A percentile compares a stretch with the other conserved stretches of the same genome.
Conservation (phyloP, 2,797 vertebrate species). For the Hapalemur alaotrensis region DNA sequence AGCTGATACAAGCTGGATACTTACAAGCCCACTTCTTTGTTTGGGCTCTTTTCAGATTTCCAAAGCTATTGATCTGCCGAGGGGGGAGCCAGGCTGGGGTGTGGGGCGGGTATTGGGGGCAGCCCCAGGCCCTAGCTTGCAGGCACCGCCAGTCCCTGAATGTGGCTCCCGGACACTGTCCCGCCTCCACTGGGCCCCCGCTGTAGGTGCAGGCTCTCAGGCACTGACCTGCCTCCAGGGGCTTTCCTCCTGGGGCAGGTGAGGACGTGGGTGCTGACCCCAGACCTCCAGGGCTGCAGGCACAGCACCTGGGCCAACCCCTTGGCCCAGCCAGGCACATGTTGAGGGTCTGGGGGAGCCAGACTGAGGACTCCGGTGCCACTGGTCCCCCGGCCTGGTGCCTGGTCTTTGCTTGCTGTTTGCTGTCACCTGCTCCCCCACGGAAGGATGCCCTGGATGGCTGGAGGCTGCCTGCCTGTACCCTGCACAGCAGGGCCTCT, state of each 20-base stretch:
- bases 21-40: constrained; percentile 95
- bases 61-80: constrained; percentile 87
- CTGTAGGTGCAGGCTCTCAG: neutral
- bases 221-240: no score
- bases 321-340: rapidly evolving
- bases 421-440: neutral
- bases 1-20: constrained; percentile 95
- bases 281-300: neutral
- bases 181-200: neutral
- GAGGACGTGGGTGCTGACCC: neutral
- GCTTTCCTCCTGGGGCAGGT: rapidly evolving
- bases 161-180: rapidly evolving
- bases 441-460: neutral
- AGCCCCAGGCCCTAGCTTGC: neutral
- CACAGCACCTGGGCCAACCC: rapidly evolving
- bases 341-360: neutral
- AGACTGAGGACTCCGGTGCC: neutral
- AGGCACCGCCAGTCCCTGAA: rapidly evolving
- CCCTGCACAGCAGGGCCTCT: neutral
- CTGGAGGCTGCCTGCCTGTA: neutral
- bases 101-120: constrained; percentile 25
- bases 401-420: neutral
- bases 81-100: constrained; percentile 78
- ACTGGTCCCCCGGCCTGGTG: neutral
- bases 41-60: constrained; percentile 91